Percentiles rank a stretch among this genome's conserved stretches.
Conservation (phyloP, 2,888 invertebrate genomes). For the Drosophila buzzatii region DNA sequence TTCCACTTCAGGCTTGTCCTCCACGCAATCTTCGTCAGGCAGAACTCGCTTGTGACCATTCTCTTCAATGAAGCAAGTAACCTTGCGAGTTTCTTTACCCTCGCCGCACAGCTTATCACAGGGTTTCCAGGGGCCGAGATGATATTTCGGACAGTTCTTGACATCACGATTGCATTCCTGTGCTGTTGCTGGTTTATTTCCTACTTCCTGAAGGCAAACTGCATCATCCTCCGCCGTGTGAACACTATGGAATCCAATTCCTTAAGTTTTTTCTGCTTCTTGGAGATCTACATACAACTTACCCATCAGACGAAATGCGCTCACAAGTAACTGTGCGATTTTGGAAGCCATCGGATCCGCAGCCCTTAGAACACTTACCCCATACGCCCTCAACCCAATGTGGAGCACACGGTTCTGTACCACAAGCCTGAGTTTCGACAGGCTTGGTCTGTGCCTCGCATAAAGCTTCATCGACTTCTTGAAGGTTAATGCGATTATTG, state of each 20-base stretch:
- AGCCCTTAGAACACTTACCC: slow-evolving; percentile 93
- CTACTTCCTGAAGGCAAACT: slow-evolving; percentile 89
- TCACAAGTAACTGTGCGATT: slow-evolving; percentile 92
- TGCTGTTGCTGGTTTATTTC: slow-evolving; percentile 89
- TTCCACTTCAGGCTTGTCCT: slow-evolving; percentile 90
- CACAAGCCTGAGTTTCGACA: slow-evolving; percentile 89
- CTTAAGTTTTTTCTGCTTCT: rapidly evolving
- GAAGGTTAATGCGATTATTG: slow-evolving; percentile 90
- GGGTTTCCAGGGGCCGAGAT: slow-evolving; percentile 95
- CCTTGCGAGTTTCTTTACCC: slow-evolving; percentile 92
- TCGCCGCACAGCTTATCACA: slow-evolving; percentile 96
- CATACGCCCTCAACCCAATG: slow-evolving; percentile 92
- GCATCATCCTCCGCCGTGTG: slow-evolving; percentile 90
- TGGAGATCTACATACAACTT: slow-evolving; percentile 45
- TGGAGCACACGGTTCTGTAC: slow-evolving; percentile 91
- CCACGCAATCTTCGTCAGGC: slow-evolving; percentile 88
- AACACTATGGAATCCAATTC: slow-evolving; percentile 84
- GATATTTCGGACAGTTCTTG: slow-evolving; percentile 93
- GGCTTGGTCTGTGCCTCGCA: slow-evolving; percentile 93
- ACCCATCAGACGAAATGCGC: slow-evolving; percentile 91
- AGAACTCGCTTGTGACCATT: slow-evolving; percentile 89
- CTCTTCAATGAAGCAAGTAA: slow-evolving; percentile 91
- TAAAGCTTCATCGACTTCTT: slow-evolving; percentile 90
- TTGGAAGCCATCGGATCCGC: slow-evolving; percentile 91
- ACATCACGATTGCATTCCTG: slow-evolving; percentile 91